Percentiles rank a stretch among this genome's conserved stretches.
Evolutionary conservation across 2,888 invertebrate species (phyloP).

Genomic region (Acanthoscelides obtectus): DNA sequence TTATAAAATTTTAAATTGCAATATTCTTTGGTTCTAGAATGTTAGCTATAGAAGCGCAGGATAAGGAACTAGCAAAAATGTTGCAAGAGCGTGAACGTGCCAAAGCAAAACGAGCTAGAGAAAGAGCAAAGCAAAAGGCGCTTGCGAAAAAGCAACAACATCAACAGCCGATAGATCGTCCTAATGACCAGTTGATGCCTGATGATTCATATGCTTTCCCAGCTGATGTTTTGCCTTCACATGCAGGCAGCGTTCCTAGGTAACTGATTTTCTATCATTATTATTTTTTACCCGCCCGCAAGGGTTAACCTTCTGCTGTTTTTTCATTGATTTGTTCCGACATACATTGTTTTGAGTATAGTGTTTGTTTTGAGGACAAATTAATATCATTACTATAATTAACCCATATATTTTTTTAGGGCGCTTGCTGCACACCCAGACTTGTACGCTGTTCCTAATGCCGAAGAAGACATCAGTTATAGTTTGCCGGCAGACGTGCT

Average conservation of each 20-base stretch:
- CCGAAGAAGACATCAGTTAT: constrained; percentile 43
- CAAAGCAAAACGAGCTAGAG: constrained; percentile 64
- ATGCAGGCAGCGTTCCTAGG: constrained; percentile 32
- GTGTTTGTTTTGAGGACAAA: too few species aligned
- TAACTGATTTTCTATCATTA: constrained; percentile 28
- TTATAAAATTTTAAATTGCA: too few species aligned
- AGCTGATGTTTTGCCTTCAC: constrained; percentile 47
- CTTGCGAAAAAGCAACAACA: constrained; percentile 48
- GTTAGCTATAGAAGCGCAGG: constrained; percentile 74
- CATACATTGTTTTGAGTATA: too few species aligned
- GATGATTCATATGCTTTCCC: constrained; percentile 53
- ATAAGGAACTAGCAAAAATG: constrained; percentile 71
- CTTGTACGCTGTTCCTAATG: constrained; percentile 34
- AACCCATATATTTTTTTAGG: too few species aligned
- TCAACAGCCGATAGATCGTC: constrained; percentile 32
- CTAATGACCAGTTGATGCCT: constrained; percentile 38
- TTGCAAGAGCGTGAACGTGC: constrained; percentile 71
- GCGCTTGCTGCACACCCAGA: constrained; percentile 30
- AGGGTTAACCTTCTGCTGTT: too few species aligned
- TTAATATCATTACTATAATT: too few species aligned
- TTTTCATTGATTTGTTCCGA: too few species aligned
- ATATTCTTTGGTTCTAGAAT: too few species aligned
- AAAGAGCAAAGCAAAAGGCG: constrained; percentile 63
- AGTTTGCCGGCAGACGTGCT: constrained; percentile 45
- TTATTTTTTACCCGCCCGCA: background rate